A percentile compares a stretch with the other conserved stretches of the same genome.
phyloP scores from a whole-genome alignment of 35 echinoderm and acorn worm genomes.

The Diadema setosum region DNA sequence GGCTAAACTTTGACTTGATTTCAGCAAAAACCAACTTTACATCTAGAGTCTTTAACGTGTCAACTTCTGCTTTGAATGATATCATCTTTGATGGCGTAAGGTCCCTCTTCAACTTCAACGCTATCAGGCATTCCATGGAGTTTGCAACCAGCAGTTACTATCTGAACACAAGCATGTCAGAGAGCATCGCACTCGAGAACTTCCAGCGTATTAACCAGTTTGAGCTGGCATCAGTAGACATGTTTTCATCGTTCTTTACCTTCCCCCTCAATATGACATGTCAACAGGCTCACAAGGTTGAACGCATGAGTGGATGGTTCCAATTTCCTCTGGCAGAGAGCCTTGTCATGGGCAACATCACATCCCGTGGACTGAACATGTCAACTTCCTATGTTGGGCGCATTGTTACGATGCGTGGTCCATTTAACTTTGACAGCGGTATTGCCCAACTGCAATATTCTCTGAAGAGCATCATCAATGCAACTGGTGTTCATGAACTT shows the following conservation, averaged over 20 bases:
- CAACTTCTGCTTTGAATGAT: neutral
- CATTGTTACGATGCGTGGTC: slow-evolving; percentile 18
- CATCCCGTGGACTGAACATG: neutral
- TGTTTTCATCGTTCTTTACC: neutral
- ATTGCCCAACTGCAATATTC: slow-evolving; percentile 30
- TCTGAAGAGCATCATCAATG: neutral
- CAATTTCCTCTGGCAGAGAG: neutral
- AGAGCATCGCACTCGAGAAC: neutral
- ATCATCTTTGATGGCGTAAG: slow-evolving; percentile 8
- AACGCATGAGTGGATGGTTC: neutral
- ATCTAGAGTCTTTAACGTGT: neutral
- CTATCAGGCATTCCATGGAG: neutral
- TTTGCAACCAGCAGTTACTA: neutral
- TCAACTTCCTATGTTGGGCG: neutral
- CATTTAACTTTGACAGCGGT: slow-evolving; percentile 12
- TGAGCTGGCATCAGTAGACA: neutral
- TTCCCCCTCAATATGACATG: neutral
- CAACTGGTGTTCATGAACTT: slow-evolving; percentile 9
- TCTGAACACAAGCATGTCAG: neutral
- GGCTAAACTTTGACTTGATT: slow-evolving; percentile 24
- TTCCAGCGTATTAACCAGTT: neutral
- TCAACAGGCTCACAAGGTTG: neutral
- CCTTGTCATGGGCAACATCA: neutral
- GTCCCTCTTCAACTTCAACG: slow-evolving; percentile 14
- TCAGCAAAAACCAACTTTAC: neutral